A percentile compares a stretch with the other conserved stretches of the same genome.
These are phyloP conservation scores for Agrypnia vestita DNA, from an alignment of 1,140 invertebrate genomes.

Conservation along the genomic window DNA sequence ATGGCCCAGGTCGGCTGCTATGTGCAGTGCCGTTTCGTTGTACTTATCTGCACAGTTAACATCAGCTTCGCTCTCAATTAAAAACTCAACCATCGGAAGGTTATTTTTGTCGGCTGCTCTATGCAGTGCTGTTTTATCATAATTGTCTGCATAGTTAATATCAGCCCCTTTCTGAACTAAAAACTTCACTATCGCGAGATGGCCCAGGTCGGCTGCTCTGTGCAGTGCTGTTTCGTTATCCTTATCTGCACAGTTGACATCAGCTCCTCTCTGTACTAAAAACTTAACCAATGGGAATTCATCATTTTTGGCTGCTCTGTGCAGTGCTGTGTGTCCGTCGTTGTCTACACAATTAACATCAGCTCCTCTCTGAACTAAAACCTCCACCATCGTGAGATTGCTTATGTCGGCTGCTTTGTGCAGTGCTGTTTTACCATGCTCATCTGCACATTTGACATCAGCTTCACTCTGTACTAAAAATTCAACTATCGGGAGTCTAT, in stretches of 20 bases:
- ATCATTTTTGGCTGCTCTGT: neutral
- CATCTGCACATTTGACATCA: too few relatives aligned
- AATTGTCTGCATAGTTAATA: neutral
- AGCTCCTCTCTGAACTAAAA: too few relatives aligned
- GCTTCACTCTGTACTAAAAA: too few relatives aligned
- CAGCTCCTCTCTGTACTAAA: neutral
- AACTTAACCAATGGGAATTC: neutral
- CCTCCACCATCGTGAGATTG: too few relatives aligned
- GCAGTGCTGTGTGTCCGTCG: neutral
- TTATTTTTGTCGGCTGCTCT: neutral
- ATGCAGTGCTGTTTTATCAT: neutral
- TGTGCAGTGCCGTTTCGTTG: neutral
- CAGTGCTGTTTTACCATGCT: too few relatives aligned
- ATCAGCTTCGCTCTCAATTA: neutral
- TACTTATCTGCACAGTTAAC: neutral
- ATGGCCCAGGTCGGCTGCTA: neutral
- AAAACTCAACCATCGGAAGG: neutral
- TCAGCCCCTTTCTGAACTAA: neutral
- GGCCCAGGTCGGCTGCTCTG: neutral
- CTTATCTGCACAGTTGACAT: neutral
- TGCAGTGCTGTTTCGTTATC: neutral
- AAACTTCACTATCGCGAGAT: neutral
- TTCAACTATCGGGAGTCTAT: neutral
- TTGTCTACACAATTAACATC: too few relatives aligned
- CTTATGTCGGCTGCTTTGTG: too few relatives aligned